A percentile compares a stretch with the other conserved stretches of the same genome.
These are phyloP conservation scores for Achlya flavicornis DNA, from an alignment of 2,888 invertebrate genomes.

Conservation along the genomic window DNA sequence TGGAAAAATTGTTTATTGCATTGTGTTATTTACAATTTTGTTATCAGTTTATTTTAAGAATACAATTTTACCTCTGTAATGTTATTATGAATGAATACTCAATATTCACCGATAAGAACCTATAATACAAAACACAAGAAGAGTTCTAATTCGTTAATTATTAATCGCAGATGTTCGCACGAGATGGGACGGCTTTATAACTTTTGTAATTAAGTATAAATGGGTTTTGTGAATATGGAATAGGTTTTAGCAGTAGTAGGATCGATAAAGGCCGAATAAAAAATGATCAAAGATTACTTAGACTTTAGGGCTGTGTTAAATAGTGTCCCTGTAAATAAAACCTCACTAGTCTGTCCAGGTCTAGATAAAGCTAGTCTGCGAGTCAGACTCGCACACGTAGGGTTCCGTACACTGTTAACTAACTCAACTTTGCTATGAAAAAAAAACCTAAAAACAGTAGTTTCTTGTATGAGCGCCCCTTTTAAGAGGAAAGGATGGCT, in stretches of 20 bases:
- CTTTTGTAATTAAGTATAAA: conserved; percentile 8
- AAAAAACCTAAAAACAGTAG: no score
- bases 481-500: no score
- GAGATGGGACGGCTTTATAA: conserved; percentile 1
- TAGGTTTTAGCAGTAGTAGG: background rate
- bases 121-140: background rate
- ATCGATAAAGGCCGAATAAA: background rate
- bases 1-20: no score
- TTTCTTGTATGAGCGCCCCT: no score
- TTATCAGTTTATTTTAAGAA: background rate
- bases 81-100: background rate
- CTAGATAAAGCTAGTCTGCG: no score
- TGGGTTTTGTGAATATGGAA: background rate
- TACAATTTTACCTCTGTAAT: background rate
- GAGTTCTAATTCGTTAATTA: conserved; percentile 2
- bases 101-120: background rate
- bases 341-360: no score
- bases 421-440: no score
- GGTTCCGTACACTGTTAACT: no score
- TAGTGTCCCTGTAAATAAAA: no score
- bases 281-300: background rate
- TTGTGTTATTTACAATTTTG: background rate
- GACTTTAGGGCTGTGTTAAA: background rate
- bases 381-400: no score
- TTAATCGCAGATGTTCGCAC: conserved; percentile 2